Evolutionary conservation across 2,113 vertebrate species (phyloP), one percentile per base, ranked within the genome.

Genomic region (Phyllostomus discolor): DNA sequence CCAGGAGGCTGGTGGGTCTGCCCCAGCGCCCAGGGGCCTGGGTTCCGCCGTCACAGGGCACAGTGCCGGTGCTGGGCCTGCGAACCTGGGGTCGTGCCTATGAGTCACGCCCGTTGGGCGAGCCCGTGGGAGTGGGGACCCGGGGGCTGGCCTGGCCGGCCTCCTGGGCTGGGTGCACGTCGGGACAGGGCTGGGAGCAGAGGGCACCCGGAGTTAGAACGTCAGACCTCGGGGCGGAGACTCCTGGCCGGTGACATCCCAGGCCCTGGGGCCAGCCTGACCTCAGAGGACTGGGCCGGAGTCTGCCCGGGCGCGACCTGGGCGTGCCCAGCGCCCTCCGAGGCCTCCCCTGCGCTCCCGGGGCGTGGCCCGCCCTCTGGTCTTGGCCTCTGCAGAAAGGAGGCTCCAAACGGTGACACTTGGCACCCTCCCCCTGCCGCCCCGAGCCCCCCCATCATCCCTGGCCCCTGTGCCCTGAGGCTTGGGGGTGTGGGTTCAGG

Each of bases 381-480:
- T 9, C 2, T 1, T 24, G 80, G 41, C 33, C 14, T 28, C 52
- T 20, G 57, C 11, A 17, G 16, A 5, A 38, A 2, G 11, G 46
- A 66, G 57, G 38, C 38, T 48, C 22, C 3, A 3, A 46, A 43
- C 0, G 0, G 10, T 10, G 75, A 33, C 5, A 0, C 54, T n/a
- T 0, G 0, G 31, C 9, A 22, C 19, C 52, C n/a, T 41, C 28
- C 41, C 20, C 31, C 22, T 7, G 2, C 31, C 2, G 20, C 57
- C 57, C 57, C 6, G 22, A 1, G 1, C 78, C 33, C 15, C 0
- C 11, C 31, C 7, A 0, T 38, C 9, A 0, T 48, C 33, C 12
- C 0, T 26, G 83, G 14, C 17, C n/a, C 6, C 0, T 0, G 1
- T n/a, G 31, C 28, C 24, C 52, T 4, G 28, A 64, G n/a, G 7